phyloP scores from a whole-genome alignment of 2,797 vertebrate species.

The Poecilia picta region DNA sequence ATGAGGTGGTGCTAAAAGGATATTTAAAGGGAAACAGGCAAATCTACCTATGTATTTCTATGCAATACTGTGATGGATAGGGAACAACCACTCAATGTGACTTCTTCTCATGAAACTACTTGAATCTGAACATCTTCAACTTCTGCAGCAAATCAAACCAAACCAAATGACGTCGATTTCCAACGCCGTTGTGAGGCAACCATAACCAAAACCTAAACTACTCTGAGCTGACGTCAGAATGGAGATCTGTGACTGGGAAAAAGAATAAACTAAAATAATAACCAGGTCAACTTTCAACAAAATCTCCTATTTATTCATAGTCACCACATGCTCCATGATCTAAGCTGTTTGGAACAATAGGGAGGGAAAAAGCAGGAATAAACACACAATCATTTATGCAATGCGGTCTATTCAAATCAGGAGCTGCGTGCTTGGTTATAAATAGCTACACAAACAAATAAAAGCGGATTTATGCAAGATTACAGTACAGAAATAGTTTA shows the following conservation, averaged over 20 bases:
- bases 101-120: background rate
- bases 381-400: background rate
- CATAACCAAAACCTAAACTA: background rate
- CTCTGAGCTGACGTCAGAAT: conserved; percentile 9
- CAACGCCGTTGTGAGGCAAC: background rate
- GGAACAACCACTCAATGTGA: background rate
- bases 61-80: background rate
- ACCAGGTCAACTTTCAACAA: conserved; percentile 30
- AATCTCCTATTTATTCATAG: conserved; percentile 21
- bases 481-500: conserved; percentile 7
- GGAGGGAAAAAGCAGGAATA: conserved; percentile 6
- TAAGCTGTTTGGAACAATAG: conserved; percentile 13
- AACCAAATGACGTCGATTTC: background rate
- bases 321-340: conserved; percentile 10
- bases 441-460: conserved; percentile 44
- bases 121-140: background rate
- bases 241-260: conserved; percentile 31
- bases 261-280: conserved; percentile 2
- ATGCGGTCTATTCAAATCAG: conserved; percentile 38
- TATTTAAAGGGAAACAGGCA: background rate
- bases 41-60: background rate
- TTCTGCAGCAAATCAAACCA: background rate
- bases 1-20: background rate
- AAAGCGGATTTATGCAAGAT: conserved; percentile 2
- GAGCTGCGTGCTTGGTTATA: conserved; percentile 5